Percentiles rank a stretch among this genome's conserved stretches.
Conservation (phyloP, 2,888 invertebrate genomes). For the Heliconius erato region DNA sequence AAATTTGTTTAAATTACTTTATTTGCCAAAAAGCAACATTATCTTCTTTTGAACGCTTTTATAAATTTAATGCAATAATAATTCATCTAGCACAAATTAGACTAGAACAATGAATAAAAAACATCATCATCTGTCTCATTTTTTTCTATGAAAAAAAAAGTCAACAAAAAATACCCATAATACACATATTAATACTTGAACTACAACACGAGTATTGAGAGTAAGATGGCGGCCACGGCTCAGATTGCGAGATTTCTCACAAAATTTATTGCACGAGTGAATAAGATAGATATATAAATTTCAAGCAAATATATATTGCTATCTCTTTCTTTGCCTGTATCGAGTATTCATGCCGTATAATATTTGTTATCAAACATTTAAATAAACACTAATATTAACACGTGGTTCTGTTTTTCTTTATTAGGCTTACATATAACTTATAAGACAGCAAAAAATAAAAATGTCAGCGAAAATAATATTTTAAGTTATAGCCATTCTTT, state of each 20-base stretch:
- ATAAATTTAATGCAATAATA: no score
- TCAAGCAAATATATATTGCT: neutral
- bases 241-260: neutral
- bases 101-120: neutral
- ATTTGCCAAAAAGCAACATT: no score
- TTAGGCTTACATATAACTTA: no score
- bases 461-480: no score
- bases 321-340: conserved; percentile 2
- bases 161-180: neutral
- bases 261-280: neutral
- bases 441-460: no score
- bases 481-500: no score
- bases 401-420: neutral
- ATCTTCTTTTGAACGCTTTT: no score
- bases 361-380: conserved; percentile 2
- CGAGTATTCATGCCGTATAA: neutral
- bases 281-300: conserved; percentile 9
- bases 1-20: neutral
- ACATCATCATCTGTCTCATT: neutral
- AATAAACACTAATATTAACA: conserved; percentile 4
- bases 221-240: conserved; percentile 28
- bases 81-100: neutral
- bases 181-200: neutral
- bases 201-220: conserved; percentile 22
- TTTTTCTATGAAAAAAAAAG: neutral